Evolutionary conservation across 2,888 invertebrate species (phyloP).

Genomic region (Trissolcus japonicus): DNA sequence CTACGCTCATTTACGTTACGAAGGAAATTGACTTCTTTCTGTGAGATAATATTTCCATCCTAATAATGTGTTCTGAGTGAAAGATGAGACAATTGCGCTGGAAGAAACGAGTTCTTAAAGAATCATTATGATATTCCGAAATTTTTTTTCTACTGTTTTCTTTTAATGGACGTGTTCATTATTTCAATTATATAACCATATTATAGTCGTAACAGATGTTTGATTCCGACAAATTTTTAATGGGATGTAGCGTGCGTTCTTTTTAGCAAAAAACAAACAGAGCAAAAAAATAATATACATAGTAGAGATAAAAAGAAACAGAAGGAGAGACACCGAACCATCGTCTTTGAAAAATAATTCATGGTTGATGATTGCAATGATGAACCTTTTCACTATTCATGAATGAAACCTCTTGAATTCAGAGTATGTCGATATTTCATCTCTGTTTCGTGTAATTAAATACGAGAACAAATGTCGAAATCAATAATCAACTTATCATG

Average conservation of each 20-base stretch:
- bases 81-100: conserved; percentile 54
- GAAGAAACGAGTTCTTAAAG: conserved; percentile 51
- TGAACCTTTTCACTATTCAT: too few species aligned
- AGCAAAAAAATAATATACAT: too few species aligned
- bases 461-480: too few species aligned
- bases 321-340: too few species aligned
- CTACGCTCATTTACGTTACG: conserved; percentile 59
- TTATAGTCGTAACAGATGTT: conserved; percentile 28
- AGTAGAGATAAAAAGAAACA: too few species aligned
- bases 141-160: conserved; percentile 23
- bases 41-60: conserved; percentile 48
- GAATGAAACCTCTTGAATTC: too few species aligned
- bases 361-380: too few species aligned
- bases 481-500: too few species aligned
- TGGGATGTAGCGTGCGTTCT: conserved; percentile 1
- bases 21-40: conserved; percentile 53
- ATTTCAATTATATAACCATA: conserved; percentile 38
- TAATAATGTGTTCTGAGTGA: conserved; percentile 56
- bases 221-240: conserved; percentile 19
- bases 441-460: too few species aligned
- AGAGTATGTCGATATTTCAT: too few species aligned
- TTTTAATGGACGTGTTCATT: conserved; percentile 29
- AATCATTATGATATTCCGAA: conserved; percentile 47
- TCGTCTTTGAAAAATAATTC: too few species aligned
- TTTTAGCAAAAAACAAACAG: too few species aligned